A percentile compares a stretch with the other conserved stretches of the same genome.
Evolutionary conservation across 2,888 invertebrate genomes (phyloP).

Genomic region (Pachymerium ferrugineum): DNA sequence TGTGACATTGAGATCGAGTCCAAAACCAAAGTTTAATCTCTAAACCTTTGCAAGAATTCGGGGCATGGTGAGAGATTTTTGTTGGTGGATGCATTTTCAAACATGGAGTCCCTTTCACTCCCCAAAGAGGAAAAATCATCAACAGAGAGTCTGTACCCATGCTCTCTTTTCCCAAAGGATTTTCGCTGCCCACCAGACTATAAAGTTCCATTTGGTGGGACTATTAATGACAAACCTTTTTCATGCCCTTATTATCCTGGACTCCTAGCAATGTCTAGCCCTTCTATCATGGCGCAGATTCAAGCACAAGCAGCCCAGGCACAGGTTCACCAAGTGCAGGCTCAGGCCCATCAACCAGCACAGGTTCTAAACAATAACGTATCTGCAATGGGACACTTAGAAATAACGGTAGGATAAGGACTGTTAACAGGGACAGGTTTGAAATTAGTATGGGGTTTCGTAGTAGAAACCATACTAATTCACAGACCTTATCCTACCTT

Average conservation of each 20-base stretch:
- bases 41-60: no score
- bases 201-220: slow-evolving; percentile 30
- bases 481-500: not conserved
- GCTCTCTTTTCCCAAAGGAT: slow-evolving; percentile 30
- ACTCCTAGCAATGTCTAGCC: slow-evolving; percentile 33
- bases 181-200: slow-evolving; percentile 32
- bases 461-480: not conserved
- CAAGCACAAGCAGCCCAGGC: slow-evolving; percentile 30
- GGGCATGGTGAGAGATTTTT: slow-evolving; percentile 6
- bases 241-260: slow-evolving; percentile 32
- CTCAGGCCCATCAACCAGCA: slow-evolving; percentile 51
- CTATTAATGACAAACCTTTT: slow-evolving; percentile 32
- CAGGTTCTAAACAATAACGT: not conserved
- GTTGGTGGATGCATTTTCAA: not conserved
- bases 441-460: no score
- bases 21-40: no score
- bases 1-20: no score
- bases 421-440: no score
- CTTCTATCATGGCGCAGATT: slow-evolving; percentile 32
- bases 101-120: slow-evolving; percentile 27
- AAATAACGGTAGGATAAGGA: no score
- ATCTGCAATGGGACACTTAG: not conserved
- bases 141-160: slow-evolving; percentile 31
- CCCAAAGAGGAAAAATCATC: slow-evolving; percentile 31
- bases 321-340: slow-evolving; percentile 30